These are phyloP conservation scores for Choloepus didactylus DNA, from an alignment of 2,797 vertebrate genomes.

Conservation along the genomic window DNA sequence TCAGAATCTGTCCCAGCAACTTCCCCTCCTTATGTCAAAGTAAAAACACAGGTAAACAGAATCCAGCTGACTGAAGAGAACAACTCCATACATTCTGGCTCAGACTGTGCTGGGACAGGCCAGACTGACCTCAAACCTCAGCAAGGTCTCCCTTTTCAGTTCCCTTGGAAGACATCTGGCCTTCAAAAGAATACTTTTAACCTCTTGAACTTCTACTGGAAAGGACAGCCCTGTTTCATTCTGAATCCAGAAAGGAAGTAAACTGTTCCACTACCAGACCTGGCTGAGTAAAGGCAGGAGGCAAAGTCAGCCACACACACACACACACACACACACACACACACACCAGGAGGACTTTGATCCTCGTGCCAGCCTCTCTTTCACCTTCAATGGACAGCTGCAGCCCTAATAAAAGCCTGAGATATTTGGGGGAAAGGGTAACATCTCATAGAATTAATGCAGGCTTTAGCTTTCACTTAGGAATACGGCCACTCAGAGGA, in stretches of 20 bases:
- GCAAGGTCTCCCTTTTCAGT: not conserved
- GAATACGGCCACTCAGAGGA: not conserved
- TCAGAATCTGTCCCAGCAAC: not conserved
- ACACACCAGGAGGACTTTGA: no score
- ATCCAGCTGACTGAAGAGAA: not conserved
- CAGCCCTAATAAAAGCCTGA: not conserved
- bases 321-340: no score
- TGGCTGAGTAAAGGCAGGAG: not conserved
- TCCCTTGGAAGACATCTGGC: not conserved
- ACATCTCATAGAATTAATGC: not conserved
- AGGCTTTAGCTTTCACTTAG: not conserved
- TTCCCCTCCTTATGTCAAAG: not conserved
- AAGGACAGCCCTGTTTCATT: no score
- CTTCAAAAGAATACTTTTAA: not conserved
- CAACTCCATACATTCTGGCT: not conserved
- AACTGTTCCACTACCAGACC: not conserved
- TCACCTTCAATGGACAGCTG: not conserved
- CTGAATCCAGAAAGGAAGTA: not conserved
- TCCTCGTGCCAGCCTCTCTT: not conserved
- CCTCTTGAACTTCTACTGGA: not conserved
- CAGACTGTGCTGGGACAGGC: not conserved
- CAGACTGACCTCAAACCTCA: not conserved
- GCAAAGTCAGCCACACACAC: not conserved
- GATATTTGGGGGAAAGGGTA: not conserved
- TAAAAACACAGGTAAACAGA: not conserved